A percentile compares a stretch with the other conserved stretches of the same genome.
Conservation (phyloP, 2,797 vertebrate species). For the Hipposideros larvatus region DNA sequence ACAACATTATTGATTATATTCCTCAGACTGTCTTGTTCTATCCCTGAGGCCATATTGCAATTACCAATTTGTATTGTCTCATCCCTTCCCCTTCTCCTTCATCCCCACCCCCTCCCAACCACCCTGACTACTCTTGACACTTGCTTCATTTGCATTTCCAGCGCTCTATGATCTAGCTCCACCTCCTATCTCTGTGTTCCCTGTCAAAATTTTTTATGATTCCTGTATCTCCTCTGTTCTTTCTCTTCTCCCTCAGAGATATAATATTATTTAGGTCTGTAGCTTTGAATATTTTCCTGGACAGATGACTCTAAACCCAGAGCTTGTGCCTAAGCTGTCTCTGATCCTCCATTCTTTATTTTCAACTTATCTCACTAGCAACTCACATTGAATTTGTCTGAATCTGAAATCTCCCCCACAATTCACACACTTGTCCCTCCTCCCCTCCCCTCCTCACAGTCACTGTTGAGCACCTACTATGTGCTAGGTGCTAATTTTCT, state of each 20-base stretch:
- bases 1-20: too few relatives aligned
- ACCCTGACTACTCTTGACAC: background rate
- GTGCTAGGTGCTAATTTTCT: background rate
- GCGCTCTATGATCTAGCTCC: background rate
- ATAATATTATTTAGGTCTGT: background rate
- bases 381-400: background rate
- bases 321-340: background rate
- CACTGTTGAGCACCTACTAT: background rate
- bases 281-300: background rate
- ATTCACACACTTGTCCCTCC: too few relatives aligned
- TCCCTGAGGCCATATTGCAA: too few relatives aligned
- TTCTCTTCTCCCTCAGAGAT: background rate
- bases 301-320: background rate
- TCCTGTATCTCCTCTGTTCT: background rate
- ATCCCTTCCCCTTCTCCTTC: too few relatives aligned
- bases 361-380: background rate
- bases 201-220: background rate
- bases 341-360: background rate
- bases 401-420: background rate
- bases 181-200: too few relatives aligned
- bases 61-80: too few relatives aligned
- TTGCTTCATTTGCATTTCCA: background rate
- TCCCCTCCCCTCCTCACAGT: too few relatives aligned
- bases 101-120: too few relatives aligned
- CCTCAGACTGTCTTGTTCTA: too few relatives aligned